These are phyloP conservation scores for Orthonychiurus folsomi DNA, from an alignment of 2,888 invertebrate species.

Conservation along the genomic window DNA sequence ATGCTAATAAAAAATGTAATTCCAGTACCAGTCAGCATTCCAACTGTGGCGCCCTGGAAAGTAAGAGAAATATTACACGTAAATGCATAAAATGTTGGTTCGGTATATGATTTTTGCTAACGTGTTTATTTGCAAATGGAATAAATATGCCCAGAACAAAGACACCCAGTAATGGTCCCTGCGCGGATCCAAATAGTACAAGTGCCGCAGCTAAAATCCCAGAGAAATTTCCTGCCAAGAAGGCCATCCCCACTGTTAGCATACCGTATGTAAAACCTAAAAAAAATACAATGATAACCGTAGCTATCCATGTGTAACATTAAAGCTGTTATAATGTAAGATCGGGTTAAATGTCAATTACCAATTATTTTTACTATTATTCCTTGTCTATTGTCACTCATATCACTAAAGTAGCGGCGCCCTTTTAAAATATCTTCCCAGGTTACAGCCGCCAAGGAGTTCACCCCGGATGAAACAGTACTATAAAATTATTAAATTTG, in stretches of 20 bases:
- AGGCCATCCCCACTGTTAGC: conserved; percentile 38
- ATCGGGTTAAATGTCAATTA: no score
- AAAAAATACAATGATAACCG: background rate
- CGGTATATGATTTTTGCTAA: conserved; percentile 41
- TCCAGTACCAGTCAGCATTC: conserved; percentile 64
- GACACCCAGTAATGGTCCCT: conserved; percentile 47
- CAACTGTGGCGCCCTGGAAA: conserved; percentile 61
- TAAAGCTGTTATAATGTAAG: conserved; percentile 1
- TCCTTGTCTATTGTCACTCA: conserved; percentile 28
- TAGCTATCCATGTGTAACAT: background rate
- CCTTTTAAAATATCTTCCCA: conserved; percentile 40
- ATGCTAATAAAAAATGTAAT: conserved; percentile 43
- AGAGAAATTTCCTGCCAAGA: conserved; percentile 39
- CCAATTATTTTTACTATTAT: conserved; percentile 31
- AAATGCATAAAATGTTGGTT: background rate
- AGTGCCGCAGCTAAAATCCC: conserved; percentile 28
- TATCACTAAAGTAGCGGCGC: conserved; percentile 17
- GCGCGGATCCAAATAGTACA: conserved; percentile 22
- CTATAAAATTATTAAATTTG: no score
- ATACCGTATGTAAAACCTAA: conserved; percentile 31
- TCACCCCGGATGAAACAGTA: conserved; percentile 39
- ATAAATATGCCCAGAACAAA: conserved; percentile 73
- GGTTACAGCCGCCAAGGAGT: conserved; percentile 41
- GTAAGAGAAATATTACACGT: background rate
- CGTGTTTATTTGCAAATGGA: conserved; percentile 73